Percentiles rank a stretch among this genome's conserved stretches.
These are phyloP conservation scores for Alloplasta piceator DNA, from an alignment of 2,888 invertebrate genomes.

Conservation along the genomic window DNA sequence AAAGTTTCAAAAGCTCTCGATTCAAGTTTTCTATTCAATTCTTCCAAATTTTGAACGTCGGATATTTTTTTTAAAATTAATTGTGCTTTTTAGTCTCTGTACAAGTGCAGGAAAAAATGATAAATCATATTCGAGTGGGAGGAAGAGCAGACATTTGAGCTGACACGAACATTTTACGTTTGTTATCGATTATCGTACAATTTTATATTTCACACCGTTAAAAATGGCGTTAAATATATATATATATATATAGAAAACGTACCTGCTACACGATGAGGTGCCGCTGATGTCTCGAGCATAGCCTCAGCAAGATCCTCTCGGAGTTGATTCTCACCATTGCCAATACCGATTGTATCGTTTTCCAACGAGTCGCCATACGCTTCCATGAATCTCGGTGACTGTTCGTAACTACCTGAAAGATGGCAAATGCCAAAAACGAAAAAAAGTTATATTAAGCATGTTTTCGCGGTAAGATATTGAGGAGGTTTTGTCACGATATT, in stretches of 20 bases:
- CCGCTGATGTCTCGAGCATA: conserved; percentile 92
- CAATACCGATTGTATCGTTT: conserved; percentile 79
- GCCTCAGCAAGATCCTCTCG: conserved; percentile 96
- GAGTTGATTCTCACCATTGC: conserved; percentile 90
- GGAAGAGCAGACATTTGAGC: too few species aligned
- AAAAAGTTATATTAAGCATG: background rate
- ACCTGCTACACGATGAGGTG: conserved; percentile 83
- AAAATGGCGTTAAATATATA: background rate
- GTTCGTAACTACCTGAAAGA: conserved; percentile 92
- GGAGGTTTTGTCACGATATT: background rate
- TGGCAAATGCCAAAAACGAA: background rate
- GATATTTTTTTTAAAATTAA: too few species aligned
- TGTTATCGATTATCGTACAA: too few species aligned
- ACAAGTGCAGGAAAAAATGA: too few species aligned
- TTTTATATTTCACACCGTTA: too few species aligned
- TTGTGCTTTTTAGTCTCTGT: too few species aligned
- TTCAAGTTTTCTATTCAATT: too few species aligned
- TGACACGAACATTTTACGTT: too few species aligned
- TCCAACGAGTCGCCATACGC: conserved; percentile 86
- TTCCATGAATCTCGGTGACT: conserved; percentile 93
- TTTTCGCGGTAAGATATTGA: background rate
- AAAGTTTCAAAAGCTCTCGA: too few species aligned
- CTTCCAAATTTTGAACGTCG: too few species aligned
- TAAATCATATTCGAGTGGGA: too few species aligned
- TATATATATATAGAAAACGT: conserved; percentile 72